Conservation (phyloP, 2,797 vertebrate species). For the Anguilla marmorata region DNA sequence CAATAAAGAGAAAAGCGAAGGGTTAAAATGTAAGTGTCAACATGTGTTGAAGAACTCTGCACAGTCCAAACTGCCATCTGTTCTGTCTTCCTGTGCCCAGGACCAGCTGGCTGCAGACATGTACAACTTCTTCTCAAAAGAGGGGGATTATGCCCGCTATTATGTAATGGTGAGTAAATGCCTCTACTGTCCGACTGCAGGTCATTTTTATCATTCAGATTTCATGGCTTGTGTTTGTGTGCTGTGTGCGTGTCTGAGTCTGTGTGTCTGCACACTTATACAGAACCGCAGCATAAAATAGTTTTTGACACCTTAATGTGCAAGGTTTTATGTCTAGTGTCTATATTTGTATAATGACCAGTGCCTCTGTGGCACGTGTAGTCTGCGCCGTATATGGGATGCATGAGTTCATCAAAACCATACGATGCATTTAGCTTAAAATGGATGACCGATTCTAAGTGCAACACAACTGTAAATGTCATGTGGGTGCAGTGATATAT, state of each 20-base stretch:
- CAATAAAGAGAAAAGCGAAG: neutral
- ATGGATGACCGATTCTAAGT: neutral
- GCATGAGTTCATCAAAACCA: neutral
- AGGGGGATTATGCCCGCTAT: constrained; percentile 89
- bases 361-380: neutral
- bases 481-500: neutral
- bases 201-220: neutral
- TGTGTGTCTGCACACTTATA: constrained; percentile 18
- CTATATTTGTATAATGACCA: neutral
- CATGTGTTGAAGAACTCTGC: neutral
- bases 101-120: constrained; percentile 97
- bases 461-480: neutral
- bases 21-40: neutral
- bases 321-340: neutral
- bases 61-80: neutral
- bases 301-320: neutral
- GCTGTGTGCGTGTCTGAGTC: neutral
- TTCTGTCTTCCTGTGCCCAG: constrained; percentile 60
- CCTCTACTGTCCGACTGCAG: neutral
- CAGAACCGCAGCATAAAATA: neutral
- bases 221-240: neutral
- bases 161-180: constrained; percentile 85
- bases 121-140: constrained; percentile 96
- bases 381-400: neutral
- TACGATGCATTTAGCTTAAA: neutral